Conservation (phyloP, 2,113 vertebrate genomes). For the Thunnus thynnus region DNA sequence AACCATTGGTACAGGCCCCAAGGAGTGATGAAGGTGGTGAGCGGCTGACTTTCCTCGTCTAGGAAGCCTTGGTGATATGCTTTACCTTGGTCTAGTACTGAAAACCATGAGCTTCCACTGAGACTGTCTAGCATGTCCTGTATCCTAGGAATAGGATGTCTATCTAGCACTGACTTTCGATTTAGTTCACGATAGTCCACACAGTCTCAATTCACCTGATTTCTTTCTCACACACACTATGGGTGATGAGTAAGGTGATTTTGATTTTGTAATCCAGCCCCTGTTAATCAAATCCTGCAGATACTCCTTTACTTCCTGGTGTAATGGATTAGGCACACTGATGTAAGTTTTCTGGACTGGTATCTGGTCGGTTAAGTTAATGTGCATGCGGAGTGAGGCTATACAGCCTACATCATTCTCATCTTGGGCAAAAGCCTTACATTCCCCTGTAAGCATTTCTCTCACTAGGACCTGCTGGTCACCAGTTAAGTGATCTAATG, state of each 20-base stretch:
- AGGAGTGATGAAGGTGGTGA: background rate
- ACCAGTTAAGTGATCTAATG: background rate
- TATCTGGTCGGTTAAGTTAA: background rate
- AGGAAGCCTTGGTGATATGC: conserved; percentile 1
- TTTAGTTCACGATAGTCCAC: background rate
- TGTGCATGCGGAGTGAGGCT: background rate
- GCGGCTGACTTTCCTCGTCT: background rate
- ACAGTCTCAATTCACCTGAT: conserved; percentile 13
- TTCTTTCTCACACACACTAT: conserved; percentile 19
- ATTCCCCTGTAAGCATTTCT: background rate
- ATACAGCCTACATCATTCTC: conserved; percentile 15
- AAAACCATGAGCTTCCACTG: conserved; percentile 6
- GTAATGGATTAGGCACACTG: conserved; percentile 4
- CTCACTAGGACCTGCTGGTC: background rate
- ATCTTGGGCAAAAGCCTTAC: conserved; percentile 2
- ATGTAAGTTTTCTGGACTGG: conserved; percentile 2
- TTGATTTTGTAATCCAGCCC: background rate
- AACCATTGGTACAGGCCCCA: conserved; percentile 10
- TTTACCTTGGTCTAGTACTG: conserved; percentile 21
- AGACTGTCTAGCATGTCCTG: conserved; percentile 9
- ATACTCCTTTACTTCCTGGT: conserved; percentile 4
- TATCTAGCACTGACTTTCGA: background rate
- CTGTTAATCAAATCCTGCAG: conserved; percentile 2
- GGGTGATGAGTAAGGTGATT: conserved; percentile 1
- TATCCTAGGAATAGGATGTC: conserved; percentile 12